A percentile compares a stretch with the other conserved stretches of the same genome.
phyloP scores from a whole-genome alignment of 2,888 invertebrate species.

The Apamea epomidion region DNA sequence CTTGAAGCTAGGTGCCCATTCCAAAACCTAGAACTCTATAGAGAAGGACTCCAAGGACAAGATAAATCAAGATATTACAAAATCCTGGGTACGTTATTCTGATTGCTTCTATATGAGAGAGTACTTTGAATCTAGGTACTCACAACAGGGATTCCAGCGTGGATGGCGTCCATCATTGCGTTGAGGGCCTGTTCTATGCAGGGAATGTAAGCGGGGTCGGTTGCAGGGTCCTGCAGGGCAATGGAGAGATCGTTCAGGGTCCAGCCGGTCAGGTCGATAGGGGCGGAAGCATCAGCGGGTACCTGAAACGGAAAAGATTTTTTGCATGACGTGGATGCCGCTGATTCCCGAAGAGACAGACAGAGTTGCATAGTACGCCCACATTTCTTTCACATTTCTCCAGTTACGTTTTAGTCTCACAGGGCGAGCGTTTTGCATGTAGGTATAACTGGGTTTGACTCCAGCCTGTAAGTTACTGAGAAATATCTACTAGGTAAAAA shows the following conservation, averaged over 20 bases:
- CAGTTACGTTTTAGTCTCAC: neutral
- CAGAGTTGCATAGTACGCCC: neutral
- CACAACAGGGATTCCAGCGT: slow-evolving; percentile 74
- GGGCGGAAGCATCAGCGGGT: slow-evolving; percentile 66
- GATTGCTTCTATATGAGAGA: too few relatives aligned
- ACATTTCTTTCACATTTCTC: too few relatives aligned
- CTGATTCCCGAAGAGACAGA: neutral
- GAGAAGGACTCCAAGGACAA: too few relatives aligned
- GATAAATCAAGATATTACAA: too few relatives aligned
- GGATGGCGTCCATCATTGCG: slow-evolving; percentile 72
- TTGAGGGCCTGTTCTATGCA: slow-evolving; percentile 77
- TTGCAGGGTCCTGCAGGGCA: slow-evolving; percentile 75
- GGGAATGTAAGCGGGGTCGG: slow-evolving; percentile 73
- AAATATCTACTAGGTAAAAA: neutral
- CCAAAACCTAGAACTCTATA: too few relatives aligned
- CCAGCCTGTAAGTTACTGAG: neutral
- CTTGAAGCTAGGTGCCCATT: too few relatives aligned
- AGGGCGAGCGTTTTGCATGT: neutral
- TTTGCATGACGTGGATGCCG: neutral
- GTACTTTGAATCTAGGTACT: slow-evolving; percentile 23
- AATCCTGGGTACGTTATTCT: too few relatives aligned
- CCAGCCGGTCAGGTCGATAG: slow-evolving; percentile 73
- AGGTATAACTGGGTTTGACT: neutral
- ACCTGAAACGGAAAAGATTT: slow-evolving; percentile 48
- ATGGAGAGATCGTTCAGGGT: slow-evolving; percentile 72